Percentiles rank a stretch among this genome's conserved stretches.
These are phyloP conservation scores for Catharus bicknelli DNA, from an alignment of 2,113 vertebrate genomes.

Conservation along the genomic window DNA sequence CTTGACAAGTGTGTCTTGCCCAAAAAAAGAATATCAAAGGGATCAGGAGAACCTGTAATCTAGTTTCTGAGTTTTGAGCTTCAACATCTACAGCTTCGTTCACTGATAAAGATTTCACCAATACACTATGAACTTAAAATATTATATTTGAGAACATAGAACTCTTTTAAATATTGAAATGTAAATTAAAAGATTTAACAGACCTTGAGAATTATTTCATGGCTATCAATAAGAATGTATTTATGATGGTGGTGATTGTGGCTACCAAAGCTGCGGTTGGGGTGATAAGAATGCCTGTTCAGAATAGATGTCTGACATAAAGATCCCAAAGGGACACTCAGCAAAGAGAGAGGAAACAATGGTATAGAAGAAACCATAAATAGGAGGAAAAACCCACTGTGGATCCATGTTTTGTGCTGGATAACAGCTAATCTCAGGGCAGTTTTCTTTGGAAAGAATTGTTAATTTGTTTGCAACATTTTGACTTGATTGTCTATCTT, in stretches of 20 bases:
- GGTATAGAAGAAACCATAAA: neutral
- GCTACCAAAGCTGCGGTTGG: neutral
- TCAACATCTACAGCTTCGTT: neutral
- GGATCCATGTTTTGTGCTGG: neutral
- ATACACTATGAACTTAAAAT: neutral
- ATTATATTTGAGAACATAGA: neutral
- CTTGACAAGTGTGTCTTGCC: neutral
- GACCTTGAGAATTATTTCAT: neutral
- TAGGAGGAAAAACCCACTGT: neutral
- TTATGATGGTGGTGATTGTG: neutral
- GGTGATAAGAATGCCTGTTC: neutral
- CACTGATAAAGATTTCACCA: neutral
- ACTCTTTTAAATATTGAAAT: neutral
- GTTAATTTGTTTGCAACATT: neutral
- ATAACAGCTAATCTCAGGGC: neutral
- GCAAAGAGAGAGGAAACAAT: neutral
- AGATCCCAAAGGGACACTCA: neutral
- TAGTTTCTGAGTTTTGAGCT: neutral
- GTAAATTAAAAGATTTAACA: neutral
- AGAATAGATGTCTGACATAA: neutral
- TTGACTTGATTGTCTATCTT: neutral
- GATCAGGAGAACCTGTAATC: neutral
- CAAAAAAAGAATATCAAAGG: neutral
- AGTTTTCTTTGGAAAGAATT: neutral
- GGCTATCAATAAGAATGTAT: neutral